Conservation (phyloP, 2,888 invertebrate species). For the Oscheius sp. region DNA sequence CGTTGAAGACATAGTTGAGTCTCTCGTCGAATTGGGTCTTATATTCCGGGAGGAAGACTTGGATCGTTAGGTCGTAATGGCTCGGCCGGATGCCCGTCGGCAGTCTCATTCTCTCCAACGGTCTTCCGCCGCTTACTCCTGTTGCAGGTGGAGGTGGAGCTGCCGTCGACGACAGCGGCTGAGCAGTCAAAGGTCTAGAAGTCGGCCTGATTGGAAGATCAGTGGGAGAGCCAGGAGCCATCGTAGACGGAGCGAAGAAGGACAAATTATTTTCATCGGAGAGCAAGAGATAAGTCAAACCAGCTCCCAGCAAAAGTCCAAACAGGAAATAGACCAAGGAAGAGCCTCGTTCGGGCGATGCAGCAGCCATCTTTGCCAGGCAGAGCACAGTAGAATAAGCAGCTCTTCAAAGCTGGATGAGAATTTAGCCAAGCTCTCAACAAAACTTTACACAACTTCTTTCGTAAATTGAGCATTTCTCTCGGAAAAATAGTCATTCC, state of each 20-base stretch:
- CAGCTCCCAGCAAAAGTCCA: neutral
- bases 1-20: conserved; percentile 62
- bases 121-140: neutral
- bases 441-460: no score
- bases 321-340: no score
- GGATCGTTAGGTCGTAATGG: neutral
- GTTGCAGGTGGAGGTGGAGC: neutral
- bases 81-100: conserved; percentile 42
- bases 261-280: neutral
- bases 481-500: no score
- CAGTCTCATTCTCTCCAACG: conserved; percentile 43
- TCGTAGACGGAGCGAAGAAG: no score
- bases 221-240: no score
- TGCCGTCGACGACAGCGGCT: neutral
- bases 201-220: no score
- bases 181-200: neutral
- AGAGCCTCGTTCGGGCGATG: no score
- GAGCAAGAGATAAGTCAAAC: neutral
- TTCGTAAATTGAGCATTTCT: no score
- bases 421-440: no score
- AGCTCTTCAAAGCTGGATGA: no score
- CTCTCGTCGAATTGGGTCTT: neutral
- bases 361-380: no score
- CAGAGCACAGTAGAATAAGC: no score
- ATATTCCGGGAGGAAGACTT: neutral